A percentile compares a stretch with the other conserved stretches of the same genome.
These are phyloP conservation scores for Muntiacus muntjak DNA, from an alignment of 2,113 vertebrate species.

Conservation along the genomic window DNA sequence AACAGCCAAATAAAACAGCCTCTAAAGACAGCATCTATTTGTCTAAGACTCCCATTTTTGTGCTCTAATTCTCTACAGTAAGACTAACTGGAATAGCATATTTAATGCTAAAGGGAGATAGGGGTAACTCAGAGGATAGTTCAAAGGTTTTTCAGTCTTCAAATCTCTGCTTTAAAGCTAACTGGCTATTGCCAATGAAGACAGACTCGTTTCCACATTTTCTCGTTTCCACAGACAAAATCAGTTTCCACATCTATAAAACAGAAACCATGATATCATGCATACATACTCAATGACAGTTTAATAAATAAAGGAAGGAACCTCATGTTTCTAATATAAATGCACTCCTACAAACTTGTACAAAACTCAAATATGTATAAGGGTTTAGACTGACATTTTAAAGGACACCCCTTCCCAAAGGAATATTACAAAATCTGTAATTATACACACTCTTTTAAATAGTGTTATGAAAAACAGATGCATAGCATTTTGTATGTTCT, in stretches of 20 bases:
- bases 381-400: not conserved
- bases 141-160: not conserved
- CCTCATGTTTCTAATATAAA: not conserved
- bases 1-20: not conserved
- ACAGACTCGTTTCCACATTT: not conserved
- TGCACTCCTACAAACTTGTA: not conserved
- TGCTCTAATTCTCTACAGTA: not conserved
- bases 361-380: not conserved
- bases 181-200: not conserved
- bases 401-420: not conserved
- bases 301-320: not conserved
- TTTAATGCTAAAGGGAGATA: not conserved
- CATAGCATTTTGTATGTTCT: not conserved
- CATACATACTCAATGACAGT: not conserved
- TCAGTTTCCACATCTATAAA: not conserved
- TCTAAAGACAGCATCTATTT: not conserved
- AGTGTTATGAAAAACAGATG: slow-evolving; percentile 1
- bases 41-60: not conserved
- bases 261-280: not conserved
- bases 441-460: not conserved
- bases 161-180: not conserved
- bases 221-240: not conserved
- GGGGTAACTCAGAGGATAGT: not conserved
- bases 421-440: not conserved
- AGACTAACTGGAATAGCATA: not conserved